Percentiles rank a stretch among this genome's conserved stretches.
Evolutionary conservation across 2,113 vertebrate genomes (phyloP).

Genomic region (Amazona vittata): DNA sequence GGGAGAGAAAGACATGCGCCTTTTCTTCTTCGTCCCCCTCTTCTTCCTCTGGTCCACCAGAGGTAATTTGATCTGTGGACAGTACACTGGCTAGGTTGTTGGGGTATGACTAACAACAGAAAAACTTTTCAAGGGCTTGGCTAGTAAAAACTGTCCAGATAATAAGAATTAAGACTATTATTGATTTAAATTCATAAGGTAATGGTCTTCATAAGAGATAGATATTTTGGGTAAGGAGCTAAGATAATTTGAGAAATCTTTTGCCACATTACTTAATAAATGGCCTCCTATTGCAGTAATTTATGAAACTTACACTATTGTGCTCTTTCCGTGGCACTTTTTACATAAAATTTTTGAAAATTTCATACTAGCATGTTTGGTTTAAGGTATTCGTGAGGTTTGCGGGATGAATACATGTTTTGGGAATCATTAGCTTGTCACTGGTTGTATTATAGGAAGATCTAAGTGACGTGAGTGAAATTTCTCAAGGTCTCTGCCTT

Average conservation of each 20-base stretch:
- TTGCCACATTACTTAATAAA: not conserved
- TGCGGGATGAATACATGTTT: not conserved
- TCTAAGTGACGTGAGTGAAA: not conserved
- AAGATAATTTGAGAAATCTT: not conserved
- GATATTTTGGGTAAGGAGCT: not conserved
- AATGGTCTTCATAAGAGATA: not conserved
- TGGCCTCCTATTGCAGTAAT: not conserved
- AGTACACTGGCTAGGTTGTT: not conserved
- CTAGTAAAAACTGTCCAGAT: not conserved
- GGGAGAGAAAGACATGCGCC: not conserved
- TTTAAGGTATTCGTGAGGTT: not conserved
- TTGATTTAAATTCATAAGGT: not conserved
- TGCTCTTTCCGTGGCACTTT: not conserved
- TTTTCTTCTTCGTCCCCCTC: not conserved
- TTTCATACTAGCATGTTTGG: not conserved
- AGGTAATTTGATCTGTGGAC: not conserved
- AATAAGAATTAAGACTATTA: not conserved
- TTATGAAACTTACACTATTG: not conserved
- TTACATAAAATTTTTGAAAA: not conserved
- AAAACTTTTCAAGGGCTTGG: not conserved
- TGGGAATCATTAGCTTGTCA: not conserved
- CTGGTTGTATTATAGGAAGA: not conserved
- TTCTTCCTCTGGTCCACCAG: not conserved
- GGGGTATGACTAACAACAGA: not conserved
- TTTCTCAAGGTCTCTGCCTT: not conserved